Percentiles rank a stretch among this genome's conserved stretches.
These are phyloP conservation scores for Tipula lateralis DNA, from an alignment of 2,888 invertebrate species.

Conservation along the genomic window DNA sequence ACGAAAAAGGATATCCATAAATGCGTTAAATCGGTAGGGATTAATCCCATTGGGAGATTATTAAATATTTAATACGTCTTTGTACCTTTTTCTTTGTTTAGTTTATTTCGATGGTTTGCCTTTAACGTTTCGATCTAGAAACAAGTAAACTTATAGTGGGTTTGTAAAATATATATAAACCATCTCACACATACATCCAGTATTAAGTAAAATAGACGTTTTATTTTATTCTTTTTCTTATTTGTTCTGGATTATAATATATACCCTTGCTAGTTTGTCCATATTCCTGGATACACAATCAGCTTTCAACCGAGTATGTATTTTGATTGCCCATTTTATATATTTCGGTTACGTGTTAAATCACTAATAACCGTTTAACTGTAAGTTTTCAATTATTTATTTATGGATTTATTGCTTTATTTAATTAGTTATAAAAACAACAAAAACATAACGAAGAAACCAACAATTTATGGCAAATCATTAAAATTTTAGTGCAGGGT, in stretches of 20 bases:
- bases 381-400: background rate
- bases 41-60: slow-evolving; percentile 12
- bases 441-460: background rate
- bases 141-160: background rate
- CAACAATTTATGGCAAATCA: slow-evolving; percentile 12
- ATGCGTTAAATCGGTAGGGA: slow-evolving; percentile 28
- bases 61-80: slow-evolving; percentile 28
- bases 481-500: background rate
- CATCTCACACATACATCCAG: background rate
- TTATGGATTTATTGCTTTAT: slow-evolving; percentile 19
- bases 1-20: background rate
- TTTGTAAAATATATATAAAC: background rate
- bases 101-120: background rate
- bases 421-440: slow-evolving; percentile 24
- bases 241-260: background rate
- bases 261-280: background rate
- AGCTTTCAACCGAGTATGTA: background rate
- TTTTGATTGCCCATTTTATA: background rate
- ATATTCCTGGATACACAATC: background rate
- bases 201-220: background rate
- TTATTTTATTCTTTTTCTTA: background rate
- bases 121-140: background rate
- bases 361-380: background rate
- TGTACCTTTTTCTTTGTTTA: slow-evolving; percentile 1
- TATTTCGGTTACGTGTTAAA: slow-evolving; percentile 4